Base-by-base conservation (phyloP, 1,140 invertebrate species). In the Drosophila nasuta region DNA sequence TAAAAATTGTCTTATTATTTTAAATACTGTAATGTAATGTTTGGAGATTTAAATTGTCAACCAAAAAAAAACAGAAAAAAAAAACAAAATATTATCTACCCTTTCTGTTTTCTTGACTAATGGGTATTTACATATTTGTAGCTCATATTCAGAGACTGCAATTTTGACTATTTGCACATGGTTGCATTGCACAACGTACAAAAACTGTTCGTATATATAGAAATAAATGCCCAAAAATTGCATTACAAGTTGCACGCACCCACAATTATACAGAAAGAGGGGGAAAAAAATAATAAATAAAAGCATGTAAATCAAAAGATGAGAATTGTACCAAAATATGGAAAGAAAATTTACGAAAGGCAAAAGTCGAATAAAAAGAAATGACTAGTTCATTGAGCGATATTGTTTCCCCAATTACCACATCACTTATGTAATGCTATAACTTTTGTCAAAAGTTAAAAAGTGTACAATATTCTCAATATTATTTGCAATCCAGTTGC, bases 171-270 rank as follows among this genome's bases (percentile, higher is more conserved):
- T 71, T 71, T 48, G 17, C 68, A 64, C 68, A 64, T 71, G 58
- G 41, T 3, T 54, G 58, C 56, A 13, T 33, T 20, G 30, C 33
- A 15, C 15, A 48, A 56, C 33, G n/a, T 69, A 59, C 25, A 46
- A 63, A 63, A 63, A 60, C 30, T 13, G n/a, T 38, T 57, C 49
- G 33, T 7, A 46, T 58, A 76, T 59, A 28, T 30, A 15, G 13
- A 60, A 60, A 51, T 41, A 58, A 72, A 68, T 82, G 52, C 45
- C 49, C 57, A 62, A 68, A 78, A 78, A 63, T 76, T 58, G 57
- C 38, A 46, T 33, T 33, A 59, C 28, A 52, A 20, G 33, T 28
- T 51, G 46, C 7, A 63, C 33, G 28, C 43, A 60, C 45, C 13
- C 62, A 45, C 49, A 46, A 54, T 65, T 45, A 20, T 13, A 65